Evolutionary conservation across 2,113 vertebrate genomes (phyloP), one percentile per base, ranked within the genome.

Genomic region (Albula goreensis): DNA sequence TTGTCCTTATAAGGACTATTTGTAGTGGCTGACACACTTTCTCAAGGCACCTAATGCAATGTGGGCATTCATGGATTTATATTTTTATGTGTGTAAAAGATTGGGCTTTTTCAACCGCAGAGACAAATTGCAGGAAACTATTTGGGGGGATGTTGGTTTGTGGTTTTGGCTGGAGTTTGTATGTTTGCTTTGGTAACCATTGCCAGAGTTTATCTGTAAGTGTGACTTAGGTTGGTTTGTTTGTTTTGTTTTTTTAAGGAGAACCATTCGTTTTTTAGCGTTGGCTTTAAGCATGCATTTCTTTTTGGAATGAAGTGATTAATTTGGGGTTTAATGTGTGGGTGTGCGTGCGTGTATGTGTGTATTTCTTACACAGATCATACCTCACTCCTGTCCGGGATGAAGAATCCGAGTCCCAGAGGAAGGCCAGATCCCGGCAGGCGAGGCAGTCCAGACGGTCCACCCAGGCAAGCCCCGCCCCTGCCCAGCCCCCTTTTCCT

Each of bases 331-430:
- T 15, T 60, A 60, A 60, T 15, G 17, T 66, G 19, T 66, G 3
- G 17, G 15, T 66, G 60, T 22, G 17, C 17, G 57, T 60, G 11
- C 17, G 57, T 60, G 60, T 63, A 19, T 63, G 60, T 22, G 57
- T 15, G 12, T 60, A 10, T 31, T 31, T 31, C 25, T 74, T 4
- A n/a, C 49, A 53, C 88, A 99, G 98, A 94, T 99, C 98, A 89
- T 99, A 99, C 94, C 97, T 99, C 95, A 99, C 98, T 91, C 98
- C 98, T 90, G 98, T 99, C 92, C 96, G 98, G 88, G 98, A 99
- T 90, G 98, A 99, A 95, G 98, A 99, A 88, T 99, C 98, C 0
- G 98, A 99, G 93, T 99, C 98, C 89, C 98, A 99, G 95, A 98
- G 98, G 95, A 99, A 97, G 97, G 98, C 98, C 91, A 97, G 98